phyloP scores from a whole-genome alignment of 2,797 vertebrate genomes.

The Melanotaenia boesemani region DNA sequence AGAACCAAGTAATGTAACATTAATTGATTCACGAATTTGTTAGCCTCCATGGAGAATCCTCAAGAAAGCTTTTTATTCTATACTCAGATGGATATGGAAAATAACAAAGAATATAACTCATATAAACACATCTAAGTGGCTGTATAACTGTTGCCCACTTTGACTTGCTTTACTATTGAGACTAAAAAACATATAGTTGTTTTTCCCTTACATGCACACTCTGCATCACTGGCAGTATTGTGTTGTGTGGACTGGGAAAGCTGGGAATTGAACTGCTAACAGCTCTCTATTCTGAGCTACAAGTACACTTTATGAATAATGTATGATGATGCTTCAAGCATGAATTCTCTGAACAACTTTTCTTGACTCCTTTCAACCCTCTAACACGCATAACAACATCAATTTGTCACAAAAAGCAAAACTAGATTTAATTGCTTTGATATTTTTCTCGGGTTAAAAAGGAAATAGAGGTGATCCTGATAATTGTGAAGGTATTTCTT shows the following conservation, averaged over 20 bases:
- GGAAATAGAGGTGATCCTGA: neutral
- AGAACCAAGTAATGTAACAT: too few relatives aligned
- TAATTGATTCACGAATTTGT: neutral
- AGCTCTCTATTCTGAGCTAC: too few relatives aligned
- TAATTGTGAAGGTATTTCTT: neutral
- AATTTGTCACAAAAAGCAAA: too few relatives aligned
- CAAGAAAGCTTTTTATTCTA: neutral
- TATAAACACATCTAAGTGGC: neutral
- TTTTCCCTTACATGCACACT: neutral
- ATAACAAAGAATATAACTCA: neutral
- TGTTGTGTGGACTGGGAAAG: neutral
- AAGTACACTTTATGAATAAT: neutral
- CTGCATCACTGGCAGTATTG: neutral
- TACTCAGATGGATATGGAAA: neutral
- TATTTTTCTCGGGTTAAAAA: neutral
- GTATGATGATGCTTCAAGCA: too few relatives aligned
- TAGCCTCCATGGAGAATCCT: neutral
- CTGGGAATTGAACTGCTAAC: neutral
- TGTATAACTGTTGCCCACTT: neutral
- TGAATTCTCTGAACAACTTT: too few relatives aligned
- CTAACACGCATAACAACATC: too few relatives aligned
- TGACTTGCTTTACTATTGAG: neutral
- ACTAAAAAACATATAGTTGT: neutral
- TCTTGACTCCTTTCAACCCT: too few relatives aligned
- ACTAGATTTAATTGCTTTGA: neutral